Percentiles rank a stretch among this genome's conserved stretches.
Conservation (phyloP, 2,888 invertebrate species). For the Erynnis tages region DNA sequence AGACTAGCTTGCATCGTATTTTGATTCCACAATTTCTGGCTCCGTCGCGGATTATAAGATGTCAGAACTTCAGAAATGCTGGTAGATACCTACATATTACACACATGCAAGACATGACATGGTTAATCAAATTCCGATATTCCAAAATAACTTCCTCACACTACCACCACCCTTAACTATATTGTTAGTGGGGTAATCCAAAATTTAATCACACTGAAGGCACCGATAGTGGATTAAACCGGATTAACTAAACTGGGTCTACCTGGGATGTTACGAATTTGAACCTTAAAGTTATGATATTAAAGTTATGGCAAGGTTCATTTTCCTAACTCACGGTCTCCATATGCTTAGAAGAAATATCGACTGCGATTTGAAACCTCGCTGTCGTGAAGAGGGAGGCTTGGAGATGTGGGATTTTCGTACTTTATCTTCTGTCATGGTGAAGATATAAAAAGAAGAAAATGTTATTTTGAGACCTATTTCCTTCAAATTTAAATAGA, state of each 20-base stretch:
- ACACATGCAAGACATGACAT: too few species aligned
- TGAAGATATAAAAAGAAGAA: too few species aligned
- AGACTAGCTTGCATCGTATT: too few species aligned
- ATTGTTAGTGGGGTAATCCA: slow-evolving; percentile 12
- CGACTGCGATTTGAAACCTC: neutral
- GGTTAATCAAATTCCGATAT: neutral
- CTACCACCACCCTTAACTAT: slow-evolving; percentile 13
- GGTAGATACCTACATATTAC: too few species aligned
- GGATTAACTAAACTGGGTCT: slow-evolving; percentile 2
- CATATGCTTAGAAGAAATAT: neutral
- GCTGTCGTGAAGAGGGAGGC: neutral
- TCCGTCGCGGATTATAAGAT: too few species aligned
- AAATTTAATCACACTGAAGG: slow-evolving; percentile 25
- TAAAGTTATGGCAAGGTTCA: too few species aligned
- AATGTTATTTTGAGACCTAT: too few species aligned
- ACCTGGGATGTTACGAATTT: neutral
- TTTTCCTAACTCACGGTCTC: neutral
- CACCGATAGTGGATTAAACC: slow-evolving; percentile 20
- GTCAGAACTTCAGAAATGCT: too few species aligned
- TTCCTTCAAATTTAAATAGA: too few species aligned
- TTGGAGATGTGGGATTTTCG: too few species aligned
- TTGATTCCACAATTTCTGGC: too few species aligned
- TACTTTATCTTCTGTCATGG: too few species aligned
- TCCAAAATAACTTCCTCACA: slow-evolving; percentile 1
- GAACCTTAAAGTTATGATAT: neutral